Evolutionary conservation across 2,113 vertebrate genomes (phyloP), one percentile per base, ranked within the genome.

Genomic region (Cheirogaleus medius): DNA sequence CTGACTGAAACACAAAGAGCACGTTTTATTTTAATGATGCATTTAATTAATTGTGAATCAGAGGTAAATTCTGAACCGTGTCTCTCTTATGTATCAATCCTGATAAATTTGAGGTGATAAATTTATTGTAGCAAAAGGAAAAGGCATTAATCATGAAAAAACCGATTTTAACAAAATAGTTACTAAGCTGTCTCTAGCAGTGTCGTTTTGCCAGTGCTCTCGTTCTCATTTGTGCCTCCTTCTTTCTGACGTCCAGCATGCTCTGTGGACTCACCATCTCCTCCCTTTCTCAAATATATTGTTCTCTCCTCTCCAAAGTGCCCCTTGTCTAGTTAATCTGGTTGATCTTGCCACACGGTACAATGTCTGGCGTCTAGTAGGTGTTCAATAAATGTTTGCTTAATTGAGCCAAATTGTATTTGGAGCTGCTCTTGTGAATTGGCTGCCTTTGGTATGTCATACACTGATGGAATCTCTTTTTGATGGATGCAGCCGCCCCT

Each of bases 1-100:
- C 34, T 18, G 87, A 91, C 64, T 92, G 69, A 95, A 94, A 64
- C 18, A 37, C 89, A 94, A 8, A 13, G 42, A 89, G 5, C 8
- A 81, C 2, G 15, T 92, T 97, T 98, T 98, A 73, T 78, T 97
- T 98, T 97, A 98, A 97, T 64, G 52, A 68, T 64, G 88, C 25
- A 42, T 97, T 97, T 97, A 97, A 96, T 96, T 98, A 97, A 94
- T 96, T 98, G 87, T 97, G 90, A 98, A 95, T 98, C 94, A 97
- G 86, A 87, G 37, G 77, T 18, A 73, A 95, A 97, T 82, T 73
- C 54, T 97, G 77, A 98, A 97, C 11, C 42, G 32, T 90, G 88
- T 97, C 63, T 97, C 42, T 91, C 80, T 47, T 82, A 15, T 84
- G 6, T 47, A 89, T 96, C 96, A 96, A 78, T 97, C 94, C 9